Evolutionary conservation across 2,888 invertebrate genomes (phyloP).

Genomic region (Eugnorisma glareosa): DNA sequence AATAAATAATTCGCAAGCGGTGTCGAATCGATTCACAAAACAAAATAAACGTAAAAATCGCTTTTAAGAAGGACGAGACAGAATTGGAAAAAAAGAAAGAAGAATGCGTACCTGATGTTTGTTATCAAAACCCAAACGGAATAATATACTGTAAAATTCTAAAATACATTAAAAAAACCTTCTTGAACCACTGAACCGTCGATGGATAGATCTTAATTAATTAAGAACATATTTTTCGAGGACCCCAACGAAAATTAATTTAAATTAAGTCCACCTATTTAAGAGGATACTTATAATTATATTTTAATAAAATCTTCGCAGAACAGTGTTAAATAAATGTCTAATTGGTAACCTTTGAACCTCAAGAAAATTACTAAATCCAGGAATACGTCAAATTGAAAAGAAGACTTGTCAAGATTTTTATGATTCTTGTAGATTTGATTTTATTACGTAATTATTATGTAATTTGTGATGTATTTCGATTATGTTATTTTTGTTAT

Average conservation of each 20-base stretch:
- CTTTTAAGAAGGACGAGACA: too few relatives aligned
- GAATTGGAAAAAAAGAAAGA: too few relatives aligned
- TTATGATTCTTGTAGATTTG: too few relatives aligned
- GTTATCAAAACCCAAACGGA: not conserved
- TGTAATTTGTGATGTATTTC: too few relatives aligned
- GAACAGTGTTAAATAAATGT: not conserved
- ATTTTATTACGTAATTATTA: too few relatives aligned
- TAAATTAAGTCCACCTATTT: not conserved
- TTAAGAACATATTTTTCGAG: not conserved
- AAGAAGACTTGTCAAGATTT: not conserved
- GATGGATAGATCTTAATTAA: not conserved
- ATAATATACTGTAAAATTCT: not conserved
- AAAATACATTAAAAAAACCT: not conserved
- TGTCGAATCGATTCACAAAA: too few relatives aligned
- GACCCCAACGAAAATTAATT: conserved; percentile 4
- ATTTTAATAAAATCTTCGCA: conserved; percentile 2
- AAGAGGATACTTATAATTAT: not conserved
- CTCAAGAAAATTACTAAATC: conserved; percentile 17
- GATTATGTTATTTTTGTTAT: too few relatives aligned
- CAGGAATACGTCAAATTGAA: conserved; percentile 1
- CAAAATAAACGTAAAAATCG: too few relatives aligned
- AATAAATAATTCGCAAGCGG: too few relatives aligned
- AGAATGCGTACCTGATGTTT: not conserved
- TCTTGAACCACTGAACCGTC: not conserved
- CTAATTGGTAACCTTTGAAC: not conserved